Evolutionary conservation across 2,113 vertebrate species (phyloP).

Genomic region (Egretta garzetta): DNA sequence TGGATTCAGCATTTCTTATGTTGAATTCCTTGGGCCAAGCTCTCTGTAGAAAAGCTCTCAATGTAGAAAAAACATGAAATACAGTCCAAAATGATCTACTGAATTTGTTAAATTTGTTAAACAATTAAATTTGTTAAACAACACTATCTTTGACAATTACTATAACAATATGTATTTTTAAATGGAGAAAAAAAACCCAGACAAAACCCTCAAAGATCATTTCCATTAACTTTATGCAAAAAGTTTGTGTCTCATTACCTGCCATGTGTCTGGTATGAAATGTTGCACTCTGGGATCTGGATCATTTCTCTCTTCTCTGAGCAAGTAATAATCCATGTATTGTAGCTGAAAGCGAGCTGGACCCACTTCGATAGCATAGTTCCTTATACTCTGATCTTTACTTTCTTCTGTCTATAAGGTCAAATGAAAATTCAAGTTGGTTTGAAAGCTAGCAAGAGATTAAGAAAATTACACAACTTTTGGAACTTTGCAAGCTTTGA

Average conservation of each 20-base stretch:
- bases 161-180: background rate
- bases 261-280: conserved; percentile 80
- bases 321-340: conserved; percentile 73
- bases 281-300: conserved; percentile 72
- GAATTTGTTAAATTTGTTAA: background rate
- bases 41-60: background rate
- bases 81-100: background rate
- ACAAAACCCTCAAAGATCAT: background rate
- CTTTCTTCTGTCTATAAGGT: background rate
- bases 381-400: background rate
- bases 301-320: conserved; percentile 74
- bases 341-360: conserved; percentile 74
- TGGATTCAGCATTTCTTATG: background rate
- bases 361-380: conserved; percentile 31
- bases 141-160: background rate
- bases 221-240: background rate
- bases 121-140: background rate
- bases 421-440: background rate
- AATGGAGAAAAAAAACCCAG: background rate
- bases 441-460: background rate
- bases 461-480: background rate
- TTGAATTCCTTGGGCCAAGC: background rate
- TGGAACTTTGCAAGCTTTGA: background rate
- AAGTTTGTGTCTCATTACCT: conserved; percentile 58
- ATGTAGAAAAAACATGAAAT: background rate